A percentile compares a stretch with the other conserved stretches of the same genome.
These are phyloP conservation scores for Cephus nigrinus DNA, from an alignment of 2,888 invertebrate genomes.

Conservation along the genomic window DNA sequence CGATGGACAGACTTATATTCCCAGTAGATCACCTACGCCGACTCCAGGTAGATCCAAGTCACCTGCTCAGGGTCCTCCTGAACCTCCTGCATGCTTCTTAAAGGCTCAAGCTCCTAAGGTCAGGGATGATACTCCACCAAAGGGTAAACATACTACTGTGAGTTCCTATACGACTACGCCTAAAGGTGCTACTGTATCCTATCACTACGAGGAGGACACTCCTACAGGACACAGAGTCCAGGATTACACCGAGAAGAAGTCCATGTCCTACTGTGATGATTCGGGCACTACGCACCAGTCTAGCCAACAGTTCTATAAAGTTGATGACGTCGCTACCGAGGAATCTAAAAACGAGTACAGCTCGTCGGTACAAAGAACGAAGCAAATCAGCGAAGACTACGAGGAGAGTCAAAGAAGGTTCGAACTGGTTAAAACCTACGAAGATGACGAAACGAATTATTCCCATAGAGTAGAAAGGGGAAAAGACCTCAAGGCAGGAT, in stretches of 20 bases:
- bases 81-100: constrained; percentile 53
- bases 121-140: constrained; percentile 66
- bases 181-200: constrained; percentile 54
- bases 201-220: constrained; percentile 61
- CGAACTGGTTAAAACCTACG: neutral
- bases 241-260: constrained; percentile 59
- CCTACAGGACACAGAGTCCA: constrained; percentile 54
- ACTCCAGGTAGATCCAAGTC: constrained; percentile 71
- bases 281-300: neutral
- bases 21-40: constrained; percentile 60
- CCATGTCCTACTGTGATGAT: constrained; percentile 64
- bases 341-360: neutral
- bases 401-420: constrained; percentile 40
- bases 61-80: constrained; percentile 79
- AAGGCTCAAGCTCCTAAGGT: constrained; percentile 75
- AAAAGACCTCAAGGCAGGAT: constrained; percentile 39
- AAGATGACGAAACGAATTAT: neutral
- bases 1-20: constrained; percentile 47
- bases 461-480: constrained; percentile 31
- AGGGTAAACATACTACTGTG: constrained; percentile 12
- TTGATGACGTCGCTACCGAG: neutral
- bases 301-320: neutral
- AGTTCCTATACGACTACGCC: constrained; percentile 30
- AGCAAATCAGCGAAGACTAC: constrained; percentile 38
- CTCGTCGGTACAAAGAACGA: neutral